phyloP scores from a whole-genome alignment of 2,888 invertebrate species.

The Alsophila aescularia region DNA sequence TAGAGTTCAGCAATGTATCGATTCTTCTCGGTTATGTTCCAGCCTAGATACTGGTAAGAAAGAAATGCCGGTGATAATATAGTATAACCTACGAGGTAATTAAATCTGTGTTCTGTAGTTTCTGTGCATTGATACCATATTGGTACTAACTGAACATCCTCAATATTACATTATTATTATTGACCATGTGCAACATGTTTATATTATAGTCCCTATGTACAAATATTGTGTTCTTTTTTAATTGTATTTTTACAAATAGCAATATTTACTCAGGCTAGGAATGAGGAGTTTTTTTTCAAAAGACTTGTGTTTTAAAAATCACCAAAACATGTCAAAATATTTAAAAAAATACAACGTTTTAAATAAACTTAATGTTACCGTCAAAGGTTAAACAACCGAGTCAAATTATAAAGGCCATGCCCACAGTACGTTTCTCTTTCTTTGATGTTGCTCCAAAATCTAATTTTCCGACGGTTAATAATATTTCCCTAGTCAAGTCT shows the following conservation, averaged over 20 bases:
- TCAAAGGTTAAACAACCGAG: slow-evolving; percentile 27
- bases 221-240: too few relatives aligned
- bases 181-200: too few relatives aligned
- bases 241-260: too few relatives aligned
- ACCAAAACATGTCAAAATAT: slow-evolving; percentile 6
- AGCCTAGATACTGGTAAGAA: slow-evolving; percentile 53
- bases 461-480: slow-evolving; percentile 39
- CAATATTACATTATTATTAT: too few relatives aligned
- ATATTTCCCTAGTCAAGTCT: slow-evolving; percentile 35
- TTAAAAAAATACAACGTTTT: slow-evolving; percentile 11
- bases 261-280: too few relatives aligned
- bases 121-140: too few relatives aligned
- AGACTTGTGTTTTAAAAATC: too few relatives aligned
- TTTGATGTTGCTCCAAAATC: slow-evolving; percentile 40
- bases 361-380: slow-evolving; percentile 20
- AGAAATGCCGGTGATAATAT: slow-evolving; percentile 47
- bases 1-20: background rate
- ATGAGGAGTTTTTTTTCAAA: too few relatives aligned
- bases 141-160: too few relatives aligned
- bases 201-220: too few relatives aligned
- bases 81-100: too few relatives aligned
- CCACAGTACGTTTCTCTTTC: slow-evolving; percentile 33
- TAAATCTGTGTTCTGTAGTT: slow-evolving; percentile 11
- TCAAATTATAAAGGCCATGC: slow-evolving; percentile 26
- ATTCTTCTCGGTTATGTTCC: slow-evolving; percentile 35